These are phyloP conservation scores for Aldrovandia affinis DNA, from an alignment of 2,797 vertebrate species.

Conservation along the genomic window DNA sequence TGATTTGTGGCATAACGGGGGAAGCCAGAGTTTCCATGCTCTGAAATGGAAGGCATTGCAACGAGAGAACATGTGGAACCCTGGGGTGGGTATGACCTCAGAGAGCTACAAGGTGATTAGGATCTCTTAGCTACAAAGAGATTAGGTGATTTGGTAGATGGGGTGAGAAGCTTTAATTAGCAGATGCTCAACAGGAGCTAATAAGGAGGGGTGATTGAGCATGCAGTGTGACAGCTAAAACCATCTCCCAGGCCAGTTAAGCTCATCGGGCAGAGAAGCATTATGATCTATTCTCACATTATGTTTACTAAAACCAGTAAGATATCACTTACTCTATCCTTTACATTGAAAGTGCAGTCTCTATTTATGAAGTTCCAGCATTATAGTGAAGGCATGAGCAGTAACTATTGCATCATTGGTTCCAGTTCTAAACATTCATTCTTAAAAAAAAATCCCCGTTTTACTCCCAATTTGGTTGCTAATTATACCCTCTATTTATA, in stretches of 20 bases:
- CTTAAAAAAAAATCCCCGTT: no score
- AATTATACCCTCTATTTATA: no score
- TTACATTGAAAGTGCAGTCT: neutral
- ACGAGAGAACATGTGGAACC: neutral
- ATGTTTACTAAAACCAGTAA: neutral
- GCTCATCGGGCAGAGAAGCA: neutral
- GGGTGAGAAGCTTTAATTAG: neutral
- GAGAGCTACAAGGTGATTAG: neutral
- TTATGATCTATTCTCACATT: neutral
- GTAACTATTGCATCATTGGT: neutral
- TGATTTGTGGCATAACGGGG: neutral
- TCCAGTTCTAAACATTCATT: neutral
- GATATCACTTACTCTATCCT: neutral
- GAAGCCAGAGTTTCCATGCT: neutral
- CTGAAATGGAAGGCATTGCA: neutral
- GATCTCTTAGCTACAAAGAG: neutral
- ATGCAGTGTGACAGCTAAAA: neutral
- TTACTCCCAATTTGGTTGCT: no score
- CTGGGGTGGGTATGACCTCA: neutral
- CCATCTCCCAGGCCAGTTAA: neutral
- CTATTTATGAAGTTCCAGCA: neutral
- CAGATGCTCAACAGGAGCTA: neutral
- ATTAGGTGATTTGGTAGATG: neutral
- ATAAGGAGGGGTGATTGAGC: neutral
- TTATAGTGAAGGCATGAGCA: neutral